Percentiles rank a stretch among this genome's conserved stretches.
phyloP scores from a whole-genome alignment of 2,888 invertebrate genomes.

The Microdon myrmicae region DNA sequence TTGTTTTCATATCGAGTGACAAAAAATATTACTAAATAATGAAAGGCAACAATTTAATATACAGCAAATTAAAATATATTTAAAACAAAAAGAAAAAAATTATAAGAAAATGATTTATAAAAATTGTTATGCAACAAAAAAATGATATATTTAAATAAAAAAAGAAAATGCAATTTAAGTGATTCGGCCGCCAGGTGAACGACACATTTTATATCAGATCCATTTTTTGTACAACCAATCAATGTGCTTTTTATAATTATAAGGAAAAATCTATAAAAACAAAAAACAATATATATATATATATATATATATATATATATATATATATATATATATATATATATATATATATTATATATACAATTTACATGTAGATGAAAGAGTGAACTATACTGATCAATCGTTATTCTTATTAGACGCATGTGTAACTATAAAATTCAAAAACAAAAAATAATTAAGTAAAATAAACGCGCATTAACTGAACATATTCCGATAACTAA shows the following conservation, averaged over 20 bases:
- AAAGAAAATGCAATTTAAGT: constrained; percentile 4
- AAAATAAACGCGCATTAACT: constrained; percentile 29
- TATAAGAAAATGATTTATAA: constrained; percentile 10
- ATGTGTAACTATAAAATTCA: constrained; percentile 25
- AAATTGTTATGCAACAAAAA: constrained; percentile 22
- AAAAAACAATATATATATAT: constrained; percentile 22
- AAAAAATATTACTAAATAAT: constrained; percentile 11
- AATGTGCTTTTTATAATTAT: constrained; percentile 49
- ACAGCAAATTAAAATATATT: constrained; percentile 27
- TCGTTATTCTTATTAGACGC: constrained; percentile 37
- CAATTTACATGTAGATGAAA: too few species aligned
- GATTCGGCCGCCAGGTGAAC: not conserved
- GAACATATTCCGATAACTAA: constrained; percentile 9
- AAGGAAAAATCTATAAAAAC: constrained; percentile 37
- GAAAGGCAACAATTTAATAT: constrained; percentile 37
- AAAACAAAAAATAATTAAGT: constrained; percentile 19
- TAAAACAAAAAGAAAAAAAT: constrained; percentile 15
- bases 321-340: too few species aligned
- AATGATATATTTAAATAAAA: constrained; percentile 4
- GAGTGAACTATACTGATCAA: too few species aligned
- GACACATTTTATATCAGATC: constrained; percentile 46
- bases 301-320: too few species aligned
- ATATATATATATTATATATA: too few species aligned
- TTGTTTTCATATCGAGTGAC: constrained; percentile 20
- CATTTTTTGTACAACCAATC: constrained; percentile 52